These are phyloP conservation scores for Thamnophis elegans DNA, from an alignment of 2,797 vertebrate species.

Conservation along the genomic window DNA sequence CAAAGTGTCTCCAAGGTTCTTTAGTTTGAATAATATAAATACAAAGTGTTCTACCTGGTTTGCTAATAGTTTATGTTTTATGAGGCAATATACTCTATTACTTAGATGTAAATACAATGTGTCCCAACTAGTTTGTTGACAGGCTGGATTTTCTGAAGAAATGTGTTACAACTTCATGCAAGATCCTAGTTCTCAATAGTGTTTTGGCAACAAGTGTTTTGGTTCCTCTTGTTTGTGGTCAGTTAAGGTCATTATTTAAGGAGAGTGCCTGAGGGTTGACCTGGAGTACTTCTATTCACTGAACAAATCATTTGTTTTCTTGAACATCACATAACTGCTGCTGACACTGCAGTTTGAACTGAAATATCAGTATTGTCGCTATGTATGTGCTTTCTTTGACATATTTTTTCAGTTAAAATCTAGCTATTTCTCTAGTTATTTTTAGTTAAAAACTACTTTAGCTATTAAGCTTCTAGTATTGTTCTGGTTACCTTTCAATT, in stretches of 20 bases:
- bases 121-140: not conserved
- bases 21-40: not conserved
- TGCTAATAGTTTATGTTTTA: not conserved
- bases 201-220: conserved; percentile 1
- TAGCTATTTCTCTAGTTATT: not conserved
- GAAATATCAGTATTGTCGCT: not conserved
- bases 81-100: not conserved
- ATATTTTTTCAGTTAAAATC: not conserved
- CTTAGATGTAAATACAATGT: not conserved
- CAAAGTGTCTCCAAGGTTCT: not conserved
- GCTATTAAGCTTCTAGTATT: not conserved
- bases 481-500: not conserved
- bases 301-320: not conserved
- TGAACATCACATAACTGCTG: not conserved
- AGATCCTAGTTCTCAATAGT: not conserved
- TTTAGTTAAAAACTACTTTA: not conserved
- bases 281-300: not conserved
- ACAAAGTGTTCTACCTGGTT: not conserved
- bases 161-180: not conserved
- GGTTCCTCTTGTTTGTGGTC: not conserved
- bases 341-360: not conserved
- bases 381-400: too few relatives aligned
- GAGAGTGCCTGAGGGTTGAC: not conserved
- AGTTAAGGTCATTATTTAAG: not conserved
- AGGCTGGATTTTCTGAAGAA: not conserved